A percentile compares a stretch with the other conserved stretches of the same genome.
Evolutionary conservation across 2,888 invertebrate species (phyloP).

Genomic region (Chrysolina haemoptera): DNA sequence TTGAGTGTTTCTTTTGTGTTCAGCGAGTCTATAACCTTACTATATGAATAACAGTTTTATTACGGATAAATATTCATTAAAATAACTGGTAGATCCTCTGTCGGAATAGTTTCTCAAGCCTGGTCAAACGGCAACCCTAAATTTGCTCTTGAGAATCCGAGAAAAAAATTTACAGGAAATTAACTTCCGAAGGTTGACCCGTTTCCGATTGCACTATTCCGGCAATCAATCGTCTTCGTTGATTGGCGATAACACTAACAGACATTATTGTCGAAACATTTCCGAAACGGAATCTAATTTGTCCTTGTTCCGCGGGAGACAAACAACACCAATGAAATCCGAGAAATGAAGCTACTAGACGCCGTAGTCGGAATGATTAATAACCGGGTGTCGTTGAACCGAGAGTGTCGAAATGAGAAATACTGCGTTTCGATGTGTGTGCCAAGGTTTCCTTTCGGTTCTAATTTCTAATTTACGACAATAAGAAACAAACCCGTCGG

Average conservation of each 20-base stretch:
- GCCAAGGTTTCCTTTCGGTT: slow-evolving; percentile 19
- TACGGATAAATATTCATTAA: too few relatives aligned
- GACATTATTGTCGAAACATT: background rate
- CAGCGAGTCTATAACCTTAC: too few relatives aligned
- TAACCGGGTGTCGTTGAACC: slow-evolving; percentile 1
- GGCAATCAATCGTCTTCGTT: background rate
- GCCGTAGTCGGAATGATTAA: slow-evolving; percentile 7
- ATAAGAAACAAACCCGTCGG: background rate
- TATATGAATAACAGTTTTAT: too few relatives aligned
- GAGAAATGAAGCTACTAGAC: slow-evolving; percentile 17
- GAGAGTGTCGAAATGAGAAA: background rate
- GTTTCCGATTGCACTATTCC: background rate
- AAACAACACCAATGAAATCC: slow-evolving; percentile 3
- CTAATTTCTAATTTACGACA: slow-evolving; percentile 12
- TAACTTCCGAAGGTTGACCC: background rate
- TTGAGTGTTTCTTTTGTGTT: too few relatives aligned
- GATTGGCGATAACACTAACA: slow-evolving; percentile 8
- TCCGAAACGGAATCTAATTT: background rate
- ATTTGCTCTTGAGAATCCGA: too few relatives aligned
- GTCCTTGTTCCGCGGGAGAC: background rate
- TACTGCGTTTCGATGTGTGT: background rate
- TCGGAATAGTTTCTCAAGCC: too few relatives aligned
- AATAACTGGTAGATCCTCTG: too few relatives aligned
- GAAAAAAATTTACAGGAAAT: background rate
- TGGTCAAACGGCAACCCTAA: too few relatives aligned